Evolutionary conservation across 2,797 vertebrate genomes (phyloP).

Genomic region (Leuciscus waleckii): DNA sequence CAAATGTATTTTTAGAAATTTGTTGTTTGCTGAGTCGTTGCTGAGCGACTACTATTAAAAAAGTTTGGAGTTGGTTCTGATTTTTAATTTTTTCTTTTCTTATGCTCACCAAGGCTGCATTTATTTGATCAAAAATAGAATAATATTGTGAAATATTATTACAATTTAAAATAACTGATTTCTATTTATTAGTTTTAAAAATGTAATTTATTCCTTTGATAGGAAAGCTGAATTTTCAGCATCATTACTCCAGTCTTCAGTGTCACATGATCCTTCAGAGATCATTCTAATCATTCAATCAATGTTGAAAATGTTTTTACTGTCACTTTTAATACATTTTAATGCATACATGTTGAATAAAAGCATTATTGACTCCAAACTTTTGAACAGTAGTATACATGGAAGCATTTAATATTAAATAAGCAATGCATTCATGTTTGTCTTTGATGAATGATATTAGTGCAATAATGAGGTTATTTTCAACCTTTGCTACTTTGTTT

Average conservation of each 20-base stretch:
- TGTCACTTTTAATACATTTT: neutral
- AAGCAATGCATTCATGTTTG: neutral
- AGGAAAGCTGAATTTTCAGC: neutral
- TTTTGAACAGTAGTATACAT: neutral
- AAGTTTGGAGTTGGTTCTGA: neutral
- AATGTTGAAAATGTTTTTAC: neutral
- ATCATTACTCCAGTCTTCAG: neutral
- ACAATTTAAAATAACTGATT: neutral
- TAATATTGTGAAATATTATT: neutral
- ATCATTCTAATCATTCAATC: neutral
- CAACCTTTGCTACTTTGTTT: conserved; percentile 25
- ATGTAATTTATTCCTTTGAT: neutral
- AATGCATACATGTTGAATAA: neutral
- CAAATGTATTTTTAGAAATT: neutral
- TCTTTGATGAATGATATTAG: neutral
- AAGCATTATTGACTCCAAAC: neutral
- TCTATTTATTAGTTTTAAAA: neutral
- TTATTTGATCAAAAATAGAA: neutral
- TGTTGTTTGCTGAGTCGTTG: neutral
- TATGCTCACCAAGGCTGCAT: neutral
- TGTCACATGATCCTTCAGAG: neutral
- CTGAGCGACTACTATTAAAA: neutral
- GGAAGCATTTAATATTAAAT: neutral
- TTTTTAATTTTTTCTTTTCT: neutral
- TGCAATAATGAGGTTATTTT: neutral